Evolutionary conservation across 2,113 vertebrate genomes (phyloP).

Genomic region (Plecturocebus donacophilus): DNA sequence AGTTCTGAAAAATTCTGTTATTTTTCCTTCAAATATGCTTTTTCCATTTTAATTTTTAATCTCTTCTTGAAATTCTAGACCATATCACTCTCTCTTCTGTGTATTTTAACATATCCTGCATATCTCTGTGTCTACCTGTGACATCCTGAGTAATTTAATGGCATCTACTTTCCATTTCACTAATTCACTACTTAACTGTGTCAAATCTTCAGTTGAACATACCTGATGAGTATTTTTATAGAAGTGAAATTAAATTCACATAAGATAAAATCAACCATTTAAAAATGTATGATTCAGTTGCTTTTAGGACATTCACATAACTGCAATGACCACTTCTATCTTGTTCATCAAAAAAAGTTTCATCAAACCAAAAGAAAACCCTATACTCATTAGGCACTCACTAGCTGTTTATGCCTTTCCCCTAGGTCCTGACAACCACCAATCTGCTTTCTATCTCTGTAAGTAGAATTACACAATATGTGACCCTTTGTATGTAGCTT

Average conservation of each 20-base stretch:
- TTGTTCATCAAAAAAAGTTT: neutral
- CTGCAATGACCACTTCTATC: neutral
- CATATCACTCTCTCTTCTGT: neutral
- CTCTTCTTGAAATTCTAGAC: neutral
- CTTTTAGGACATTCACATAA: neutral
- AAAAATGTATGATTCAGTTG: neutral
- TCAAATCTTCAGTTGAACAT: slow-evolving; percentile 30
- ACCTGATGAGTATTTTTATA: slow-evolving; percentile 36
- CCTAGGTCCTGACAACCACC: neutral
- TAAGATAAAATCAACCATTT: neutral
- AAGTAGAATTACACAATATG: neutral
- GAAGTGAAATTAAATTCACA: neutral
- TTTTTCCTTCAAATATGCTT: neutral
- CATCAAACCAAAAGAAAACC: neutral
- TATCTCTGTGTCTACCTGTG: neutral
- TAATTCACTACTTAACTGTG: slow-evolving; percentile 6
- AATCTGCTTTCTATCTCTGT: neutral
- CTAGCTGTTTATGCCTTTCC: too few relatives aligned
- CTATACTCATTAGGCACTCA: neutral
- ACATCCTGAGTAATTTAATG: neutral
- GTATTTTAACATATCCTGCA: neutral
- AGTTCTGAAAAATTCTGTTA: neutral
- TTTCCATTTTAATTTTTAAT: neutral
- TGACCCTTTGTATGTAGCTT: neutral
- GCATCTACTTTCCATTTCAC: slow-evolving; percentile 45